These are phyloP conservation scores for Spheniscus mendiculus DNA, from an alignment of 2,113 vertebrate species.

Conservation along the genomic window DNA sequence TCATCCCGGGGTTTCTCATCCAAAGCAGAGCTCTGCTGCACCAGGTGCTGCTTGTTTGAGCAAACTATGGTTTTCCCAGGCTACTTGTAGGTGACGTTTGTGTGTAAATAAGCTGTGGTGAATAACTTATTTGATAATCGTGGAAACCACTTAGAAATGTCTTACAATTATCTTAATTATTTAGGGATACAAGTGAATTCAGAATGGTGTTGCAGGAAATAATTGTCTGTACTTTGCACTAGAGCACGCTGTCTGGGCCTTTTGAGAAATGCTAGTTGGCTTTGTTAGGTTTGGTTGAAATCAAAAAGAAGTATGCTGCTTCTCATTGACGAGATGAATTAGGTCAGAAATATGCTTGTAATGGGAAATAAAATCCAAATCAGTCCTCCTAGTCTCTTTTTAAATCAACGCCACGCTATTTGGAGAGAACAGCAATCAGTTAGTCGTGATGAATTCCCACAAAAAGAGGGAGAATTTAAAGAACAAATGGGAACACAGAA, in stretches of 20 bases:
- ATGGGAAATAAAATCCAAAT: conserved; percentile 15
- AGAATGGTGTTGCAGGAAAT: neutral
- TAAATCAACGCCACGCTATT: neutral
- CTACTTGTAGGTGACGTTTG: neutral
- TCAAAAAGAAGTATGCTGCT: neutral
- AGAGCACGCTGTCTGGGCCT: neutral
- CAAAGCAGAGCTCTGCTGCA: neutral
- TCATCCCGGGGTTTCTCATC: neutral
- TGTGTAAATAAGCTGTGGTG: neutral
- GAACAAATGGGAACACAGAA: neutral
- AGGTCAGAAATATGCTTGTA: neutral
- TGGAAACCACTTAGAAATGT: neutral
- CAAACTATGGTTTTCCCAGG: neutral
- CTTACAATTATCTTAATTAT: neutral
- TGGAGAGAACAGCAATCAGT: neutral
- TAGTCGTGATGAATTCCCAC: neutral
- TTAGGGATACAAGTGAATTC: neutral
- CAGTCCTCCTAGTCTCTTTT: neutral
- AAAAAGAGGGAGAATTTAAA: neutral
- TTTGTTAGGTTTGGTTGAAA: neutral
- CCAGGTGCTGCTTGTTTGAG: neutral
- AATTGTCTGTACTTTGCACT: neutral
- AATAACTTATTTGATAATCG: neutral
- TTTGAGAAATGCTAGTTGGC: neutral
- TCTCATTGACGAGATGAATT: neutral